These are phyloP conservation scores for Ctena decussata DNA, from an alignment of 2,888 invertebrate genomes.

Conservation along the genomic window DNA sequence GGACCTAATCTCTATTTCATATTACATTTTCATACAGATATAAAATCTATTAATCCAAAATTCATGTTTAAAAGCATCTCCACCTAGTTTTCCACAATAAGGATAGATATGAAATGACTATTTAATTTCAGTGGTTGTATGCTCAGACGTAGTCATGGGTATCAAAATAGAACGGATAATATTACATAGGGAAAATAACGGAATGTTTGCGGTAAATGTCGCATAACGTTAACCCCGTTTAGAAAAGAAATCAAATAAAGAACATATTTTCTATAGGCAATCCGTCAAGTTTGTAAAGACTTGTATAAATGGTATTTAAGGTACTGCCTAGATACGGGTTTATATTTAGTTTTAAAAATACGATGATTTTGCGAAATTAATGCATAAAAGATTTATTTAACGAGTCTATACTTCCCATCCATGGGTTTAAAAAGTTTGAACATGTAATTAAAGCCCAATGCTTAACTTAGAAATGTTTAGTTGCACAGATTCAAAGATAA, in stretches of 20 bases:
- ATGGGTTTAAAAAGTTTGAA: no score
- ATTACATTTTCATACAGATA: no score
- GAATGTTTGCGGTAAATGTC: slow-evolving; percentile 7
- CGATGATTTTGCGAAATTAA: slow-evolving; percentile 8
- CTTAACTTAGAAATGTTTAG: no score
- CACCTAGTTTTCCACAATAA: neutral
- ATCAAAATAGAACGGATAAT: neutral
- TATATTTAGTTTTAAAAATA: slow-evolving; percentile 8
- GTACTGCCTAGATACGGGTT: slow-evolving; percentile 5
- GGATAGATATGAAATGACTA: neutral
- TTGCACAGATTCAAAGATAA: no score
- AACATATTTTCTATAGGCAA: neutral
- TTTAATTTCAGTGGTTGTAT: neutral
- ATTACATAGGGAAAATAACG: neutral
- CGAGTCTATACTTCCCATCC: neutral
- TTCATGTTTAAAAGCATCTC: neutral
- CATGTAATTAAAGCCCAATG: no score
- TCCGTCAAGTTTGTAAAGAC: neutral
- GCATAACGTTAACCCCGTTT: neutral
- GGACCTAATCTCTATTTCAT: no score
- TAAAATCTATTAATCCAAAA: no score
- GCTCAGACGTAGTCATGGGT: neutral
- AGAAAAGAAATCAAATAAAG: neutral
- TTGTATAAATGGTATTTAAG: neutral
- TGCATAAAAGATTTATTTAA: neutral